phyloP scores from a whole-genome alignment of 2,113 vertebrate species.

The Ophthalmolycus amberensis region DNA sequence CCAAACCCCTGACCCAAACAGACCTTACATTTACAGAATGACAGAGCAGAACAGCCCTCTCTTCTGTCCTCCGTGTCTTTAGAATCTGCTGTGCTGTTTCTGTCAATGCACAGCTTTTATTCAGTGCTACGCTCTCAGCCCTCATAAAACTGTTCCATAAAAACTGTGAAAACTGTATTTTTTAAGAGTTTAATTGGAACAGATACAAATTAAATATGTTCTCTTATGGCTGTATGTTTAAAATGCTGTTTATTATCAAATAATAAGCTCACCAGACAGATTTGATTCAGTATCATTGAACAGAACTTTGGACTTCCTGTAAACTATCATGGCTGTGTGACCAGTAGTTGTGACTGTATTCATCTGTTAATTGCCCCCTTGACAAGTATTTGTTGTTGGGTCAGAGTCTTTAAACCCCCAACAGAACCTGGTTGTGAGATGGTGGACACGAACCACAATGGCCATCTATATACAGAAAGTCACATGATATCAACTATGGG shows the following conservation, averaged over 20 bases:
- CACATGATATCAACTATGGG: no score
- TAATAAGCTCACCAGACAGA: no score
- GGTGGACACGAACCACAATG: no score
- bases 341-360: no score
- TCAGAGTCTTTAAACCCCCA: no score
- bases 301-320: no score
- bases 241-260: not conserved
- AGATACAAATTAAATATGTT: not conserved
- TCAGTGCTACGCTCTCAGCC: not conserved
- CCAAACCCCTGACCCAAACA: conserved; percentile 15
- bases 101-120: not conserved
- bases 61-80: conserved; percentile 11
- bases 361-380: no score
- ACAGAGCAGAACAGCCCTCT: conserved; percentile 24
- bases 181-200: not conserved
- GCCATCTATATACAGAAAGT: no score
- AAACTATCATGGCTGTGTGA: no score
- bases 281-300: no score
- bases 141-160: not conserved
- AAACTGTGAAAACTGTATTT: not conserved
- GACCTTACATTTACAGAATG: conserved; percentile 49
- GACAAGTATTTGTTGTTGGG: no score
- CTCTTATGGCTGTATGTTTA: not conserved
- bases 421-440: no score
- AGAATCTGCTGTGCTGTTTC: conserved; percentile 7